These are phyloP conservation scores for Pyrgilauda ruficollis DNA, from an alignment of 2,113 vertebrate genomes.

Conservation along the genomic window DNA sequence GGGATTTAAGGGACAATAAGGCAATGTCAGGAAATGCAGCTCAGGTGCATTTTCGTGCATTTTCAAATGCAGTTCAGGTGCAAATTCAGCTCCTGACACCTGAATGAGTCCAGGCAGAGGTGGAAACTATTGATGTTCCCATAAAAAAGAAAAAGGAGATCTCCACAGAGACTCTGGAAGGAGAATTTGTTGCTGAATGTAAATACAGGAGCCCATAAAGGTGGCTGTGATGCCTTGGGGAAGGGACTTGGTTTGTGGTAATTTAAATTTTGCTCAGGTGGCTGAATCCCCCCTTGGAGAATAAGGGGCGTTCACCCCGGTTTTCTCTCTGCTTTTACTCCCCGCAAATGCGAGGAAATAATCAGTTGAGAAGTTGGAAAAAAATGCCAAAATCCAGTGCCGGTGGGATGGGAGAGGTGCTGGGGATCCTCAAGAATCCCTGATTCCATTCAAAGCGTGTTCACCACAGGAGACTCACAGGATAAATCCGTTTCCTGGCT, in stretches of 20 bases:
- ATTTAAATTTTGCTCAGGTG: background rate
- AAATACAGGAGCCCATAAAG: background rate
- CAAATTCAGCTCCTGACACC: background rate
- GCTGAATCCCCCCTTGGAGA: background rate
- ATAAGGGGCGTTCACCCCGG: too few relatives aligned
- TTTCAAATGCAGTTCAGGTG: background rate
- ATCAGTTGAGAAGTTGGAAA: background rate
- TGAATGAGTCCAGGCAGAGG: conserved; percentile 33
- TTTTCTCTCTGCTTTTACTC: background rate
- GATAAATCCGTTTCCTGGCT: background rate
- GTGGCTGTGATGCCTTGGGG: background rate
- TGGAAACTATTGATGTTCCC: conserved; percentile 27
- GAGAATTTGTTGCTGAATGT: background rate
- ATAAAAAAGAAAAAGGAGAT: background rate
- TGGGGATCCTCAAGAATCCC: background rate
- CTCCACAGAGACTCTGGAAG: background rate
- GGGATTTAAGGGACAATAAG: conserved; percentile 30
- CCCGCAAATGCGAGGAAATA: background rate
- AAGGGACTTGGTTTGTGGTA: background rate
- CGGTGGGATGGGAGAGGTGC: background rate
- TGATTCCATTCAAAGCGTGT: too few relatives aligned
- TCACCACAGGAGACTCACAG: accelerated
- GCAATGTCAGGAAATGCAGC: conserved; percentile 51
- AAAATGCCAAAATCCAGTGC: background rate
- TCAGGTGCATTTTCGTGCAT: background rate